Conservation (phyloP, 2,888 invertebrate species). For the Cephus pulcher region DNA sequence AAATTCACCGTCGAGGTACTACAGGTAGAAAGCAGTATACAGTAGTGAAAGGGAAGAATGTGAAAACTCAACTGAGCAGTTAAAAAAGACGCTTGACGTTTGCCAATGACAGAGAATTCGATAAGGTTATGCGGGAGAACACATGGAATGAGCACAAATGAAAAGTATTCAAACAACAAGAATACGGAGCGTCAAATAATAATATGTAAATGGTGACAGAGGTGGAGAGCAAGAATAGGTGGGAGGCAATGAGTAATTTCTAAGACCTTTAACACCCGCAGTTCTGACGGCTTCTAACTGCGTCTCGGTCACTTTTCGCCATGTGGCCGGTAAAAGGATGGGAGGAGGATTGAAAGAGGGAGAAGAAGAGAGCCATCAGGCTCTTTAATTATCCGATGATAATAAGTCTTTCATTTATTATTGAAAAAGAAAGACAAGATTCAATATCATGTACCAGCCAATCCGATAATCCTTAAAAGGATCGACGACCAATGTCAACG, state of each 20-base stretch:
- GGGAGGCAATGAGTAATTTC: background rate
- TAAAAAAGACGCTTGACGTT: background rate
- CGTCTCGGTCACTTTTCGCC: background rate
- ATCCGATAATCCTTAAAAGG: background rate
- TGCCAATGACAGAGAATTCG: background rate
- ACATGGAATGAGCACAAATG: background rate
- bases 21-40: background rate
- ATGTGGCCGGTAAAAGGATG: background rate
- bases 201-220: background rate
- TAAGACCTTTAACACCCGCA: background rate
- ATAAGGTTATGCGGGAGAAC: background rate
- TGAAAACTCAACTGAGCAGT: background rate
- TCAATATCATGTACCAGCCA: background rate
- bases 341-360: background rate
- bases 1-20: too few relatives aligned
- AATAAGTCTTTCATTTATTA: background rate
- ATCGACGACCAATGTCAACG: background rate
- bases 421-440: background rate
- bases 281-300: background rate
- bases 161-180: background rate
- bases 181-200: background rate
- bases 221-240: background rate
- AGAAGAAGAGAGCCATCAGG: background rate
- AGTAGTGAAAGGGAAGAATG: background rate
- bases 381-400: too few relatives aligned